A percentile compares a stretch with the other conserved stretches of the same genome.
Evolutionary conservation across 2,113 vertebrate genomes (phyloP).

Genomic region (Montifringilla adamsi): DNA sequence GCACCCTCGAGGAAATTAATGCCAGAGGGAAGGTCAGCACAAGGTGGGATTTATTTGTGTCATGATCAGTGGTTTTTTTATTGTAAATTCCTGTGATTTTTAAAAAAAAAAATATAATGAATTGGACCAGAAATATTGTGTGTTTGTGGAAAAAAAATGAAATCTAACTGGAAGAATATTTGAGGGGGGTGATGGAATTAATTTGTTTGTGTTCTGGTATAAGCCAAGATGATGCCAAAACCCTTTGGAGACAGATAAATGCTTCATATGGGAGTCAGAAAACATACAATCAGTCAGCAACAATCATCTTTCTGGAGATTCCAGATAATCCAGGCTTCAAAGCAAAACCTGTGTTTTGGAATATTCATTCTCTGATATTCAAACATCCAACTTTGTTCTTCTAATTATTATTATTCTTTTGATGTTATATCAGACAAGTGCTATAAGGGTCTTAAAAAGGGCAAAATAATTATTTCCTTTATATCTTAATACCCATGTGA

Average conservation of each 20-base stretch:
- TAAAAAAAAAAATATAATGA: too few species aligned
- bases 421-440: slow-evolving; percentile 50
- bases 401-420: slow-evolving; percentile 63
- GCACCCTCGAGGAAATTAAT: not conserved
- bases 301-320: slow-evolving; percentile 55
- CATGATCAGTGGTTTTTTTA: not conserved
- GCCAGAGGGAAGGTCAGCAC: not conserved
- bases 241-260: slow-evolving; percentile 34
- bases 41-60: not conserved
- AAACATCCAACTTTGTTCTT: slow-evolving; percentile 50
- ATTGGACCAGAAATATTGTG: not conserved
- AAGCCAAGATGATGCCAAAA: not conserved
- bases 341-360: slow-evolving; percentile 47
- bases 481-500: slow-evolving; percentile 20
- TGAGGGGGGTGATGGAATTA: not conserved
- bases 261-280: not conserved
- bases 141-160: not conserved
- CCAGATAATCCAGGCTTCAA: slow-evolving; percentile 42
- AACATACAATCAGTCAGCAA: not conserved
- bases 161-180: not conserved
- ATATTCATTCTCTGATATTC: slow-evolving; percentile 40
- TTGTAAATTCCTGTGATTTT: not conserved
- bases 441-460: slow-evolving; percentile 50
- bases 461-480: slow-evolving; percentile 60
- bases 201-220: slow-evolving; percentile 19